Evolutionary conservation across 1,140 invertebrate genomes (phyloP).

Genomic region (Panagrolaimus sp.): DNA sequence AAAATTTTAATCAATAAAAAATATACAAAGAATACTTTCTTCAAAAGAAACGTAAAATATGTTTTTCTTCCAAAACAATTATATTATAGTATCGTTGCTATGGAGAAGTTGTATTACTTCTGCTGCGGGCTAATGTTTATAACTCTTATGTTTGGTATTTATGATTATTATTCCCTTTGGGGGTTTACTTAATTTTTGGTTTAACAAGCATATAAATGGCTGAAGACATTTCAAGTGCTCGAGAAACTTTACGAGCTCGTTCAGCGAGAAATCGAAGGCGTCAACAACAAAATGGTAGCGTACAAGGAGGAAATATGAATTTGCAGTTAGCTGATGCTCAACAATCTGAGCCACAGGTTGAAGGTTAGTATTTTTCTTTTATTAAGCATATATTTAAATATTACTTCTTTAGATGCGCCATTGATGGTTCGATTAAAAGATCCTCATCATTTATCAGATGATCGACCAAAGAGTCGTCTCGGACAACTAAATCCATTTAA

Average conservation of each 20-base stretch:
- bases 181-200: too few species aligned
- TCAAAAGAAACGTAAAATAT: too few species aligned
- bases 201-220: neutral
- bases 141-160: too few species aligned
- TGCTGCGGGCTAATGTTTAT: too few species aligned
- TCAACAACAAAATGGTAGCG: neutral
- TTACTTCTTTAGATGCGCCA: neutral
- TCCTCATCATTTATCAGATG: neutral
- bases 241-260: neutral
- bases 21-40: neutral
- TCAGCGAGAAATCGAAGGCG: neutral
- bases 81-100: too few species aligned
- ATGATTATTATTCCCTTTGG: too few species aligned
- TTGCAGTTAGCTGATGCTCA: neutral
- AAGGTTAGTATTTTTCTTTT: neutral
- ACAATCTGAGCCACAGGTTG: neutral
- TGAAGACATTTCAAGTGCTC: constrained; percentile 7
- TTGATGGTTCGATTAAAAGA: neutral
- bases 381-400: too few species aligned
- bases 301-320: neutral
- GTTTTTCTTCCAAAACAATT: too few species aligned
- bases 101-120: too few species aligned
- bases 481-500: constrained; percentile 7
- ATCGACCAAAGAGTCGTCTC: neutral
- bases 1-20: constrained; percentile 12